Conservation (phyloP, 2,888 invertebrate genomes). For the Euphydryas editha region DNA sequence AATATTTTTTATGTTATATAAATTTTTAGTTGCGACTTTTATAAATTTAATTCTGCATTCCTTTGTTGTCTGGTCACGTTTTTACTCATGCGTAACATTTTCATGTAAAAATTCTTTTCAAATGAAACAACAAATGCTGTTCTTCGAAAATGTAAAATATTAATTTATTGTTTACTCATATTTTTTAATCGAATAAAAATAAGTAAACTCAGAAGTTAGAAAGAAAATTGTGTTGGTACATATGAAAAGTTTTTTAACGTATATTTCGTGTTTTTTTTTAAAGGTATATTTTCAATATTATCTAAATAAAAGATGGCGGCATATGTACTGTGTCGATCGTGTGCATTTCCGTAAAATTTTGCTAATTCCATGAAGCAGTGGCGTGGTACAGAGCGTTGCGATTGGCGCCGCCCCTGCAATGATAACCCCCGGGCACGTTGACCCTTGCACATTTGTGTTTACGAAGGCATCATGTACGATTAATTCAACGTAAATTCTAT, state of each 20-base stretch:
- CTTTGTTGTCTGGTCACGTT: not conserved
- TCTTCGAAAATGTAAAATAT: no score
- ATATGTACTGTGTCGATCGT: not conserved
- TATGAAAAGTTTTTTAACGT: no score
- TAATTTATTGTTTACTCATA: no score
- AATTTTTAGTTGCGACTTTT: not conserved
- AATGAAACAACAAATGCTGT: no score
- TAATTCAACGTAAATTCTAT: conserved; percentile 44
- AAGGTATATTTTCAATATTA: not conserved
- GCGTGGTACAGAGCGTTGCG: conserved; percentile 54
- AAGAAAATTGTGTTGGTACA: no score
- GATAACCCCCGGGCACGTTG: conserved; percentile 81
- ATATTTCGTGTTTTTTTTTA: no score
- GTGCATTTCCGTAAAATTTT: conserved; percentile 23
- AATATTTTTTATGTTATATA: not conserved
- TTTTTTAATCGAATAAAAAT: no score
- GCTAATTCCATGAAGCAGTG: conserved; percentile 24
- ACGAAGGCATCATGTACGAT: conserved; percentile 65
- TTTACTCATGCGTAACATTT: not conserved
- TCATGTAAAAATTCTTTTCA: no score
- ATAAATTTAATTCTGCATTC: not conserved
- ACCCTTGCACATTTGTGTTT: conserved; percentile 73
- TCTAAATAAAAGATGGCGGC: not conserved
- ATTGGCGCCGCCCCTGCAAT: conserved; percentile 73
- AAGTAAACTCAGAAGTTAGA: no score